Base-by-base conservation (phyloP, 1,140 invertebrate genomes). In the Drosophila willistoni region DNA sequence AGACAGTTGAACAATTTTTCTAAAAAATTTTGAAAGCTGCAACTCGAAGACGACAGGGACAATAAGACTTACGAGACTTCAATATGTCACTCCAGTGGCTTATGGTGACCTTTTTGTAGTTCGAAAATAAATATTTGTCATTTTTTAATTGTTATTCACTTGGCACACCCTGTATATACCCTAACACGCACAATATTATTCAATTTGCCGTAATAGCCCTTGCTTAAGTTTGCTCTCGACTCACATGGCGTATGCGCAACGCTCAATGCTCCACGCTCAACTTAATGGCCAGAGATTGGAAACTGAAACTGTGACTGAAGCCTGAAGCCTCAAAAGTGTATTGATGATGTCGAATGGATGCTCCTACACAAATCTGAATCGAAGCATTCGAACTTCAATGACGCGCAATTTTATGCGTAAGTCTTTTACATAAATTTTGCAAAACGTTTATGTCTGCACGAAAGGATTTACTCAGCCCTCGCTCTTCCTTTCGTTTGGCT, bases 401-500 rank as follows among this genome's bases (percentile, higher is more conserved):
- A 89, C 76, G 84, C 84, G 85, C 84, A 84, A 84, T 89, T 89
- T 89, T 89, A 89, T 89, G 84, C 80, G 82, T 80, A 84, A 89
- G 86, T 84, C 84, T 80, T 89, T 89, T 89, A 89, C 84, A 89
- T 89, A 89, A 89, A 89, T 89, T 87, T 81, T 63, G 68, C 68
- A 69, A 74, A 82, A 76, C 81, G 77, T 85, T 85, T 85, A 78
- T 72, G 77, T 81, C 81, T 81, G 74, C 77, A 86, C 76, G 83
- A 86, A 86, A 86, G 83, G 83, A 87, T 87, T 89, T 87, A 57
- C 55, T 54, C 64, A 34, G 36, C 36, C 36, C 12, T 39, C 36
- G 3, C 3, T 12, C 36, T 12, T 13, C 65, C 64, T 2, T 39
- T 39, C 42, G 33, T 25, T 70, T 73, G 39, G 71, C 83, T 82